phyloP scores from a whole-genome alignment of 2,797 vertebrate genomes.

The Echeneis naucrates region DNA sequence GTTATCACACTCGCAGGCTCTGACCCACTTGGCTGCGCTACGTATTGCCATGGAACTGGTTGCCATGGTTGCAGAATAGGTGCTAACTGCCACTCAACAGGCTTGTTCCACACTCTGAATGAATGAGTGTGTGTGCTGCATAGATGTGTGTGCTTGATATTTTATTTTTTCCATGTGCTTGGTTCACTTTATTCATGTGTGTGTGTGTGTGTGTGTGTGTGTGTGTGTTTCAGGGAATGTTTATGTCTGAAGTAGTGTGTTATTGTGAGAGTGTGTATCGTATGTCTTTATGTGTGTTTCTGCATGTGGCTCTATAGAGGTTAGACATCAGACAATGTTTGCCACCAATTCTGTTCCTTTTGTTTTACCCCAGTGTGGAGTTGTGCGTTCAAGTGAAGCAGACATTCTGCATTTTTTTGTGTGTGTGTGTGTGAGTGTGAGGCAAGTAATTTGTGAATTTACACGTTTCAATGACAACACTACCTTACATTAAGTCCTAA shows the following conservation, averaged over 20 bases:
- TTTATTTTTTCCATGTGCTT: constrained; percentile 21
- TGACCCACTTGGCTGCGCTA: constrained; percentile 86
- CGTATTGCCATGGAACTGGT: constrained; percentile 82
- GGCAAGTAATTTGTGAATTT: constrained; percentile 48
- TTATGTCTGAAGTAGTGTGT: too few relatives aligned
- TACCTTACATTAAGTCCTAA: constrained; percentile 38
- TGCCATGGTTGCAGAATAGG: constrained; percentile 88
- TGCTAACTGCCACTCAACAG: constrained; percentile 87
- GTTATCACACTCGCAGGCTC: constrained; percentile 80
- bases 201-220: constrained; percentile 22
- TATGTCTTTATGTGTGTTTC: constrained; percentile 6
- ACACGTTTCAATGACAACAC: constrained; percentile 32
- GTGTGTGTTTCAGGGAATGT: background rate
- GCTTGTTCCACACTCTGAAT: constrained; percentile 74
- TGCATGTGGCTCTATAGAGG: constrained; percentile 43
- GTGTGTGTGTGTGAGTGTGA: too few relatives aligned
- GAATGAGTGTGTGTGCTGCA: constrained; percentile 45
- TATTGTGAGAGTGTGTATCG: background rate
- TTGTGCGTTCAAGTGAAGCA: constrained; percentile 46
- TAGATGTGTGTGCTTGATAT: constrained; percentile 50
- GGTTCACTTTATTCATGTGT: constrained; percentile 39
- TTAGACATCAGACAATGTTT: constrained; percentile 70
- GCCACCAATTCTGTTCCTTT: constrained; percentile 72
- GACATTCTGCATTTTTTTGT: constrained; percentile 45
- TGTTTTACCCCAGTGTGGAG: constrained; percentile 60